phyloP scores from a whole-genome alignment of 2,113 vertebrate genomes.

The Vimba vimba region DNA sequence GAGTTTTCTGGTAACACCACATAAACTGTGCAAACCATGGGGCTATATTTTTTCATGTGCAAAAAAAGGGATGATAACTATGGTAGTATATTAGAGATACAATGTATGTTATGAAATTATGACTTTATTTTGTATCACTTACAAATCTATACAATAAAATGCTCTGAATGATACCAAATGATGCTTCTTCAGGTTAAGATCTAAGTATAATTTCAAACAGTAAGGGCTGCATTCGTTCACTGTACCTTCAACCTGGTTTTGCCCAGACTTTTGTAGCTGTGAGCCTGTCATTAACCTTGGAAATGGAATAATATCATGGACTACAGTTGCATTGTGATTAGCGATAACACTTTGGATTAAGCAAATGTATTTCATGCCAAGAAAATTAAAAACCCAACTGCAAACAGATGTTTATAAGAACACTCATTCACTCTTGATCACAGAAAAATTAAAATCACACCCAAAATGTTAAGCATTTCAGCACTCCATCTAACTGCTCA shows the following conservation, averaged over 20 bases:
- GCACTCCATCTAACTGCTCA: not conserved
- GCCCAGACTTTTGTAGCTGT: not conserved
- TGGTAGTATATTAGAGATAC: not conserved
- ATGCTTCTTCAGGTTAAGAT: not conserved
- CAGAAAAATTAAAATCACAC: not conserved
- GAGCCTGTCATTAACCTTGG: not conserved
- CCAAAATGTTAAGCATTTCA: not conserved
- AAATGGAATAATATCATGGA: not conserved
- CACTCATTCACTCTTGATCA: not conserved
- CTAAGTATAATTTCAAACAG: not conserved
- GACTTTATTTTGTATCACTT: not conserved
- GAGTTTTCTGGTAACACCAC: not conserved
- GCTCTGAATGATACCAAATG: not conserved
- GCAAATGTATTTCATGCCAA: not conserved
- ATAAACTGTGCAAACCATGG: not conserved
- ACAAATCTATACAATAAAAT: slow-evolving; percentile 20
- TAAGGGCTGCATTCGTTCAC: not conserved
- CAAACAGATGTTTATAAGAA: not conserved
- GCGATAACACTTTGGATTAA: not conserved
- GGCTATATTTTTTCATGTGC: not conserved
- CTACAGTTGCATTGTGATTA: not conserved
- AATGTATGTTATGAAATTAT: slow-evolving; percentile 1
- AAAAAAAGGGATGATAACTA: not conserved
- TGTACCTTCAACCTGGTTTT: not conserved
- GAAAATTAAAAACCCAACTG: not conserved